Base-by-base conservation (phyloP, 1,140 invertebrate species). In the Pseudobourletiella spinata region DNA sequence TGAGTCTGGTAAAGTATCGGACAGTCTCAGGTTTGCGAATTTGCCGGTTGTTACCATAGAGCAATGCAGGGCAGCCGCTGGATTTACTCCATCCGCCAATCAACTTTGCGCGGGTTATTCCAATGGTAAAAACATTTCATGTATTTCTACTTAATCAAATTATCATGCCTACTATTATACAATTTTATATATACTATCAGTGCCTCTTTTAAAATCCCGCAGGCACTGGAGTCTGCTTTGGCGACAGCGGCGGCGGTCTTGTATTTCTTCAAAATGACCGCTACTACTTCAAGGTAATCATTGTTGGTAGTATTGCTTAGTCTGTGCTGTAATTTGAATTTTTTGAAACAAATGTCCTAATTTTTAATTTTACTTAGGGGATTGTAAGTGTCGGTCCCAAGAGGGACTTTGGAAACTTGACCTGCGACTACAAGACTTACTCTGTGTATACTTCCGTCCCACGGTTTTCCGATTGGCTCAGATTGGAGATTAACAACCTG, bases 71-170 rank as follows among this genome's bases (percentile, higher is more conserved):
- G 50, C 3, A 28, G 52, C 44, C 2, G 32, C 50, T 14, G 28
- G 52, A 3, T 25, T 28, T 15, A 18, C 11, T 25, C 61, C 61
- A 30, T 26, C 22, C 6, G 30, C 18, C n/a, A 32, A 57, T 30
- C 61, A 63, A 26, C 57, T 52, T 39, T 63, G 61, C 44, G 61
- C 61, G 4, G 61, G 61, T 16, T 61, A 61, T 39, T 51, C 59
- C 3, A 61, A 61, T 28, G 59, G 59, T 44, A 44, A 46, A 3
- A 4, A 15, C 24, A 28, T 42, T 11, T 60, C n/a, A 39, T 8
- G 2, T 25, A 42, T 2, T 29, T 6, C 20, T 28, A 20, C 46
- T 48, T 14, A 58, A 14, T 8, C 25, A 24, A 26, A 58, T 24
- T 22, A 28, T 29, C 14, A 32, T 56, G 14, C 39, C 3, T 6